phyloP scores from a whole-genome alignment of 2,113 vertebrate species.

The Propithecus coquereli region DNA sequence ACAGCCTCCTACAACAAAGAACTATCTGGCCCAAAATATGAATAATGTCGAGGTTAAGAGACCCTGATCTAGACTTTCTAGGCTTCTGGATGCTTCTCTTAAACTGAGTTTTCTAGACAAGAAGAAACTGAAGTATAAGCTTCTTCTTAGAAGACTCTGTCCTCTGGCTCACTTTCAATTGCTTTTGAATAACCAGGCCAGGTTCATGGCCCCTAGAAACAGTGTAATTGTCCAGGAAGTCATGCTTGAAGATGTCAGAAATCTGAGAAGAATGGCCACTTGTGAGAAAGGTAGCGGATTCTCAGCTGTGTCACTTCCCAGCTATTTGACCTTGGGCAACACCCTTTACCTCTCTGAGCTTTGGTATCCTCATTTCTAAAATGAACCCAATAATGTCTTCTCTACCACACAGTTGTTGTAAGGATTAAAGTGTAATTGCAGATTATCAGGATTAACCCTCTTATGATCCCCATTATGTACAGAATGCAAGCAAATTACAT shows the following conservation, averaged over 20 bases:
- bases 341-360: neutral
- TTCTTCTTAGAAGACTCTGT: neutral
- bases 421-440: slow-evolving; percentile 24
- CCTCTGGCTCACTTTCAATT: neutral
- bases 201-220: neutral
- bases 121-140: neutral
- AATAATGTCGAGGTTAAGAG: neutral
- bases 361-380: slow-evolving; percentile 30
- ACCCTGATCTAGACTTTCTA: neutral
- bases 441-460: neutral
- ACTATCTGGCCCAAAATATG: neutral
- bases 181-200: neutral
- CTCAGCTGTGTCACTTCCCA: slow-evolving; percentile 11
- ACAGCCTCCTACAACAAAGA: neutral
- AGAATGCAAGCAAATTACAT: neutral
- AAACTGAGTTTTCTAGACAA: slow-evolving; percentile 34
- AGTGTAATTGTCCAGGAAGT: neutral
- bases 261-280: neutral
- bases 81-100: neutral
- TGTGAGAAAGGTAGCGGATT: neutral
- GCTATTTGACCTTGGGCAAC: slow-evolving; percentile 26
- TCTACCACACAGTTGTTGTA: slow-evolving; percentile 24
- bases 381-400: neutral
- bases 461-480: neutral
- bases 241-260: slow-evolving; percentile 5